Conservation (phyloP, 2,888 invertebrate genomes). For the Dryadula phaetusa region DNA sequence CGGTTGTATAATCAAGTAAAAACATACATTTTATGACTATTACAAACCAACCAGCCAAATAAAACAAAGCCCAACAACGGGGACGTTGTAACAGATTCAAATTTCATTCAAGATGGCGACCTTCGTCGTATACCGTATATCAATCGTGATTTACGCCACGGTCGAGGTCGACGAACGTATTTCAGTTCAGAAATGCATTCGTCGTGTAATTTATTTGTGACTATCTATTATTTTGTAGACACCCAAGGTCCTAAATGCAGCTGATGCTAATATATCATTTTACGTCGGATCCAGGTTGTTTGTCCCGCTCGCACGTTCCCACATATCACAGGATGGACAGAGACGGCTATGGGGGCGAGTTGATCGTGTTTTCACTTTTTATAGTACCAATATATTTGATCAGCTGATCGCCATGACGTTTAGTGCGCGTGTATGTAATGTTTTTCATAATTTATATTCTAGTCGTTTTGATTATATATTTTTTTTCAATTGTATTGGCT, state of each 20-base stretch:
- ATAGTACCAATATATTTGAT: conserved; percentile 84
- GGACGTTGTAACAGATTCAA: conserved; percentile 76
- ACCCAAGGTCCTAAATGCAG: conserved; percentile 84
- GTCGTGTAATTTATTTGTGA: conserved; percentile 82
- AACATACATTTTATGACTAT: conserved; percentile 27
- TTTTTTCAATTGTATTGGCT: conserved; percentile 72
- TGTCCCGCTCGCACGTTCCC: conserved; percentile 56
- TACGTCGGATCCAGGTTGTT: conserved; percentile 62
- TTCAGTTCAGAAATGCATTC: conserved; percentile 82
- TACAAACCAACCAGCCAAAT: conserved; percentile 49
- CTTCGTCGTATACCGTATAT: conserved; percentile 73
- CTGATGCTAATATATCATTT: conserved; percentile 85
- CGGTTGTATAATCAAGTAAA: too few species aligned
- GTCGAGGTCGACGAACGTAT: conserved; percentile 82
- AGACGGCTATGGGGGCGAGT: conserved; percentile 67
- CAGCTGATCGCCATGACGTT: conserved; percentile 84
- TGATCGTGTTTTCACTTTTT: conserved; percentile 84
- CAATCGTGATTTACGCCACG: conserved; percentile 81
- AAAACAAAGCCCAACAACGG: conserved; percentile 56
- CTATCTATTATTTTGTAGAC: conserved; percentile 85
- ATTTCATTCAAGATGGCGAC: conserved; percentile 82
- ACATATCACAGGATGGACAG: conserved; percentile 51
- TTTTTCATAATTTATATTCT: conserved; percentile 83
- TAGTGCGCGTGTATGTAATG: conserved; percentile 77
- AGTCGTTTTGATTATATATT: conserved; percentile 55